phyloP scores from a whole-genome alignment of 2,113 vertebrate genomes.

The Alethe castanea region DNA sequence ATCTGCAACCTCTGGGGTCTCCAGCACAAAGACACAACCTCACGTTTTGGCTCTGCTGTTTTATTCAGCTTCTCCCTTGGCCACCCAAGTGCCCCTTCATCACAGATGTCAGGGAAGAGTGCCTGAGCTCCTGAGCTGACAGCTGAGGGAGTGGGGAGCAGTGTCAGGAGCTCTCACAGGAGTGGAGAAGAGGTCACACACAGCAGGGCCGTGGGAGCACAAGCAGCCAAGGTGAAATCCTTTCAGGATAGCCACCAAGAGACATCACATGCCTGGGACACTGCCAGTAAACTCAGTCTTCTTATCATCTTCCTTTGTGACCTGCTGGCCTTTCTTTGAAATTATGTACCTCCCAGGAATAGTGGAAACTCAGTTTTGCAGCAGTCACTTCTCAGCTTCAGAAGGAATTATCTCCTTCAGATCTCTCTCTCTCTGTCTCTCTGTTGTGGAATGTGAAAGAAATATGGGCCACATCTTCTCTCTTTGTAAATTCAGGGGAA shows the following conservation, averaged over 20 bases:
- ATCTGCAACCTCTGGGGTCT: not conserved
- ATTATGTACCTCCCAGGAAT: not conserved
- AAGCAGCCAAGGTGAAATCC: not conserved
- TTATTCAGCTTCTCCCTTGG: not conserved
- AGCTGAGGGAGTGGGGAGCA: not conserved
- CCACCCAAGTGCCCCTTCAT: fast-evolving
- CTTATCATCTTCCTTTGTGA: not conserved
- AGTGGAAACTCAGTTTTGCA: not conserved
- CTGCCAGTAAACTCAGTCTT: not conserved
- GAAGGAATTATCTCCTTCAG: not conserved
- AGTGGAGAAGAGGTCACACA: not conserved
- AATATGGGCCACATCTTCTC: not conserved
- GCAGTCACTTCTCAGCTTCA: not conserved
- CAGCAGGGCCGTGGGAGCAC: not conserved
- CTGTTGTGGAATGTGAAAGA: not conserved
- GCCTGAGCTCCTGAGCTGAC: not conserved
- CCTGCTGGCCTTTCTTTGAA: not conserved
- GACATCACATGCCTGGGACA: not conserved
- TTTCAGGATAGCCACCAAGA: not conserved
- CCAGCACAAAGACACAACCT: not conserved
- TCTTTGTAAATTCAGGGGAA: not conserved
- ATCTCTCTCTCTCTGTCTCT: not conserved
- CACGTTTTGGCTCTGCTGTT: not conserved
- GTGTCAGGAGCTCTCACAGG: not conserved
- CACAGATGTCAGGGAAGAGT: not conserved